Base-by-base conservation (phyloP, 2,797 vertebrate species). In the Sitta carolinensis region DNA sequence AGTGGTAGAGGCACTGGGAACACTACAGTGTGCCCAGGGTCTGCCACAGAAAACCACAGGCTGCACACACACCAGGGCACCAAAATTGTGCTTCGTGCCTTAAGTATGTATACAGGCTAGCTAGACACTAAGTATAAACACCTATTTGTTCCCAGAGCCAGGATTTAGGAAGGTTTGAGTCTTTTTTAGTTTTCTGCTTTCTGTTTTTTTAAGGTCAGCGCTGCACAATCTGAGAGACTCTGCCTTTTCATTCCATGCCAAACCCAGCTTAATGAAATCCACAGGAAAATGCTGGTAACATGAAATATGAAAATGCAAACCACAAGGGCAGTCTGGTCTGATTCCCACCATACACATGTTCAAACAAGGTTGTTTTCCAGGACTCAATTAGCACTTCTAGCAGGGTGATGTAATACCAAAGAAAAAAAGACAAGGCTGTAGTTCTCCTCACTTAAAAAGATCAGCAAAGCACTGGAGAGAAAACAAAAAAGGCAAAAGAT, bases 381-480 rank as follows among this genome's bases (percentile, higher is more conserved):
- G 94, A 61, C 32, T 97, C 67, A 84, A 97, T 81, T 97, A 90
- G 73, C 97, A 96, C 97, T 96, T 93, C 67, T 48, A 52, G 90
- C 63, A 87, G 91, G 81, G 96, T 98, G 95, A 96, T 97, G 97
- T 98, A 98, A 97, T 94, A 97, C 72, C 92, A 87, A 64, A 73
- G 26, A 14, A 45, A 69, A 76, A 93, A 94, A 84, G 87, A 98
- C 45, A 72, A 30, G 69, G 34, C 92, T 88, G 87, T 21, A 93
- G 92, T 68, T 96, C 47, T 93, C 84, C 51, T 82, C 34, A 5
- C 87, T 90, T 73, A 50, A 72, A 73, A 62, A 67, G 42, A 70
- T 8, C 62, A 63, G 50, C 38, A 89, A 69, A 83, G 77, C 38
- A 27, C 66, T 18, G 26, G 26, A 52, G 50, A 63, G 52, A 87